Conservation (phyloP, 1,140 invertebrate genomes). For the Ctenoplectra terminalis region DNA sequence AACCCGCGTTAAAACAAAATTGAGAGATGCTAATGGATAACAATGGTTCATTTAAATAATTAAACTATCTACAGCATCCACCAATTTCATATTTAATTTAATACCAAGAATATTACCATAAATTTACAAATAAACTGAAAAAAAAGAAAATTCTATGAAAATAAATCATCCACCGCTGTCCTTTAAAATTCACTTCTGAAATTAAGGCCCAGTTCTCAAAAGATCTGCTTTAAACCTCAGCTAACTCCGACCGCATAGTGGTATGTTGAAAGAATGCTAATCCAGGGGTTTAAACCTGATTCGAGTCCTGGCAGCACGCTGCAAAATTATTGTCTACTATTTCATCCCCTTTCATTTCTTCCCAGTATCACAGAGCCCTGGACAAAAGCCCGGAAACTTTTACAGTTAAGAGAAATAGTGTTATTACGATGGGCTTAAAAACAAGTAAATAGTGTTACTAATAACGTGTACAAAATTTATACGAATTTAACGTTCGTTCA, state of each 20-base stretch:
- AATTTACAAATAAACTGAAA: too few relatives aligned
- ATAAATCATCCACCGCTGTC: not conserved
- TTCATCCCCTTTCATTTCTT: not conserved
- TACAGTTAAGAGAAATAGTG: not conserved
- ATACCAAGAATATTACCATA: too few relatives aligned
- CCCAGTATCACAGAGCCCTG: not conserved
- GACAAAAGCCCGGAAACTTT: not conserved
- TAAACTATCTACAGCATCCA: too few relatives aligned
- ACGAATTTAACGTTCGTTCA: too few relatives aligned
- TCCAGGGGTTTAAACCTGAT: conserved; percentile 39
- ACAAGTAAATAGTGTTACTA: not conserved
- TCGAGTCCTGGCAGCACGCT: conserved; percentile 1
- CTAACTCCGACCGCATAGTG: conserved; percentile 30
- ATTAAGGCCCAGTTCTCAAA: conserved; percentile 8
- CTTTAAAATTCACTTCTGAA: not conserved
- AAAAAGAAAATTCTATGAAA: not conserved
- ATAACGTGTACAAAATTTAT: too few relatives aligned
- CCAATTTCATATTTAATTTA: not conserved
- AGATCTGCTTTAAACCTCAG: conserved; percentile 52
- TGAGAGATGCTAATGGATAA: too few relatives aligned
- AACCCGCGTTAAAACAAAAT: too few relatives aligned
- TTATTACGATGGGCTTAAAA: not conserved
- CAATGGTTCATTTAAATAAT: too few relatives aligned
- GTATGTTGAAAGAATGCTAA: conserved; percentile 47
- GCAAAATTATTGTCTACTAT: conserved; percentile 37